phyloP scores from a whole-genome alignment of 2,888 invertebrate species.

The Tachina grossa region DNA sequence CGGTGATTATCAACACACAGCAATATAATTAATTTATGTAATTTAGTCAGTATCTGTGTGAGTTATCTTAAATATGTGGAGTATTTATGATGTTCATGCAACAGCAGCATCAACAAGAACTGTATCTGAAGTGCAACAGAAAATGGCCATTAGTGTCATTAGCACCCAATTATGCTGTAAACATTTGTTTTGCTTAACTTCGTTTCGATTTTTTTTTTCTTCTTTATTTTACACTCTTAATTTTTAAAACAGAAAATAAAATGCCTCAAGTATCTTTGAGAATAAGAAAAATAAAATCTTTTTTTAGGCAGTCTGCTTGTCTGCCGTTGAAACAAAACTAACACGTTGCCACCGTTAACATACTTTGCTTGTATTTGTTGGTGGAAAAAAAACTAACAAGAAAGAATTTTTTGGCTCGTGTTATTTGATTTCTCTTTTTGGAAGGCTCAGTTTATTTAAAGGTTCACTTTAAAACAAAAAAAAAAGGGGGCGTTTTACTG shows the following conservation, averaged over 20 bases:
- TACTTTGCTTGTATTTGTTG: neutral
- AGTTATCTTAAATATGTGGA: conserved; percentile 30
- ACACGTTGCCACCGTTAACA: conserved; percentile 59
- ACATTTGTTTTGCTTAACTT: conserved; percentile 54
- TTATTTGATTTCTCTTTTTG: conserved; percentile 33
- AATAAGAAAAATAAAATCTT: neutral
- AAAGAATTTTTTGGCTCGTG: conserved; percentile 65
- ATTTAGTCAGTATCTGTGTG: conserved; percentile 36
- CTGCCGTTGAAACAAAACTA: conserved; percentile 69
- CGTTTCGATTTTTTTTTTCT: conserved; percentile 2
- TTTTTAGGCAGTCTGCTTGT: conserved; percentile 66
- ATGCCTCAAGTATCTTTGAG: conserved; percentile 63
- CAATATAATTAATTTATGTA: conserved; percentile 62
- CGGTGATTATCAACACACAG: conserved; percentile 51
- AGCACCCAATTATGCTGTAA: conserved; percentile 81
- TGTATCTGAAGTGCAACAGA: conserved; percentile 52
- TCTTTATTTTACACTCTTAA: conserved; percentile 19
- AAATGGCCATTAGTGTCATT: conserved; percentile 78
- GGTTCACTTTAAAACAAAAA: conserved; percentile 25
- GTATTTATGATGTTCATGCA: conserved; percentile 18
- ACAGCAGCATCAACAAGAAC: neutral
- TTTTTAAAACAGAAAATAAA: conserved; percentile 54
- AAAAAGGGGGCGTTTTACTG: conserved; percentile 61
- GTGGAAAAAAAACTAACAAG: neutral
- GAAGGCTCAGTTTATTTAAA: conserved; percentile 1